Conservation (phyloP, 2,113 vertebrate species). For the Variabilichromis moorii region DNA sequence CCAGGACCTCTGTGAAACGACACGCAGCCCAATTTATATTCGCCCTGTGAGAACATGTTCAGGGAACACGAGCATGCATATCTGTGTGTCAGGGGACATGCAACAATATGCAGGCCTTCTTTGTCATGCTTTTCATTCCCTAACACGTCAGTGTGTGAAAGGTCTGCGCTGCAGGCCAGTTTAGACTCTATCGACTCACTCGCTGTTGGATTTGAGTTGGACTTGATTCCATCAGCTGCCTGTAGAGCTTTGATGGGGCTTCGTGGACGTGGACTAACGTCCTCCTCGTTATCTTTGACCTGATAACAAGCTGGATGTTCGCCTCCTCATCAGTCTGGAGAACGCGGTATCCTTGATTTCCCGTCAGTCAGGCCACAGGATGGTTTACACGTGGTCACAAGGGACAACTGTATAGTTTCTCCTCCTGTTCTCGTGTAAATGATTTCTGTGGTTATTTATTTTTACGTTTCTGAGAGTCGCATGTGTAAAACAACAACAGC, state of each 20-base stretch:
- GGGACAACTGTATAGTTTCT: neutral
- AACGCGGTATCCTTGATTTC: neutral
- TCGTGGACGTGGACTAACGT: neutral
- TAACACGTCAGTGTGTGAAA: neutral
- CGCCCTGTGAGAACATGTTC: neutral
- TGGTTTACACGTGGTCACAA: neutral
- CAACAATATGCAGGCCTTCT: neutral
- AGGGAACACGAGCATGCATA: neutral
- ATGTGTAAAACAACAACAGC: neutral
- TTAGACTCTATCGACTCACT: neutral
- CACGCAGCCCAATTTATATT: neutral
- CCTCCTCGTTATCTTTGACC: neutral
- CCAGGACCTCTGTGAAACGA: neutral
- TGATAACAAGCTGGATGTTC: neutral
- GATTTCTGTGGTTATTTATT: neutral
- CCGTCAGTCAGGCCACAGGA: neutral
- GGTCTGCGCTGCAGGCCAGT: neutral
- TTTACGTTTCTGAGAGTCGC: rapidly evolving
- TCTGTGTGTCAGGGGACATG: neutral
- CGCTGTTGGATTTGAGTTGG: neutral
- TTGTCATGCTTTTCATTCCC: neutral
- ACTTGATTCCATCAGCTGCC: neutral
- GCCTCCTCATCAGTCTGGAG: neutral
- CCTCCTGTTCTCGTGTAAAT: neutral
- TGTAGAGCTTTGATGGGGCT: neutral